Base-by-base conservation (phyloP, 2,888 invertebrate genomes). In the Agriopis aurantiaria region DNA sequence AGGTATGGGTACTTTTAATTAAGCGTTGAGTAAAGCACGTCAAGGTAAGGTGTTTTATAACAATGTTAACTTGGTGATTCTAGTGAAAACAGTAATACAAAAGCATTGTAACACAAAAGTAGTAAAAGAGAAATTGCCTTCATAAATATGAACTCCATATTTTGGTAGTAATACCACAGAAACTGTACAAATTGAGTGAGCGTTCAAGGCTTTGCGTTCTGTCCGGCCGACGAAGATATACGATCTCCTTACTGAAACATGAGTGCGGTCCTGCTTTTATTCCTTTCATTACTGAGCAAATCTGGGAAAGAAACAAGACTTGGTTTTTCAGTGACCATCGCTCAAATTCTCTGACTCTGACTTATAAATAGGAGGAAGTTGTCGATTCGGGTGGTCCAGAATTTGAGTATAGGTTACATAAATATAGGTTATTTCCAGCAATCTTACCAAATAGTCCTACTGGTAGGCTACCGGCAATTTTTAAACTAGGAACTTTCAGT, bases 161-260 rank as follows among this genome's bases (percentile, higher is more conserved):
- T 72, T 70, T 65, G 75, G 62, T 66, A 64, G 64, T 51, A 71
- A 72, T 68, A 65, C 52, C 55, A 53, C 40, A 52, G 17, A 60
- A 56, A 55, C 52, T 49, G 58, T 65, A 64, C 66, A 71, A 68
- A 71, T 73, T 60, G 69, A 65, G 69, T 53, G 58, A 71, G 60
- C 58, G 57, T 68, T 64, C 49, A 59, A 63, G 67, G 66, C 68
- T 71, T 71, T 73, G 71, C 72, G 68, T 66, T 74, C 71, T 74
- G 77, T 55, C 63, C 66, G 71, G 71, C 33, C 64, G 75, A 78
- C 78, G 73, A 65, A 75, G 76, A 81, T 72, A 71, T 75, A 81
- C 74, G 71, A 75, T 65, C 68, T 71, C 61, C 62, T 79, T 68
- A 71, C 74, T 69, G 64, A 73, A 76, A 78, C 75, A 75, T 76